Evolutionary conservation across 2,113 vertebrate species (phyloP).

Genomic region (Fulica atra): DNA sequence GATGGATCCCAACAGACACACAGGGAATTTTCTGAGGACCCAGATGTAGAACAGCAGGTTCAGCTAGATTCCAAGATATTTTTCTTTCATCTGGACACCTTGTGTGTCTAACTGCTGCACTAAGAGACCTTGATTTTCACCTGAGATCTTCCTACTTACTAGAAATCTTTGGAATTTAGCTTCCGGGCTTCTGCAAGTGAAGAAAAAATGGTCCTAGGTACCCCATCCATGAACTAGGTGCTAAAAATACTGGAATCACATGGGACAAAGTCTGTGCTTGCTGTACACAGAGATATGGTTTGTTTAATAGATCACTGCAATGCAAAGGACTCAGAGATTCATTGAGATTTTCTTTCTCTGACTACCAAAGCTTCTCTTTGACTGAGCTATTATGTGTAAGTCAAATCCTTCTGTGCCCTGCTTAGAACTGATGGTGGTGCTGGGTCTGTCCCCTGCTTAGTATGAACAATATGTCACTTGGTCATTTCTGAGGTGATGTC

Average conservation of each 20-base stretch:
- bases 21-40: not conserved
- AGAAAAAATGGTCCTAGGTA: not conserved
- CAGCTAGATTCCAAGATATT: not conserved
- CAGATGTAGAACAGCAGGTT: not conserved
- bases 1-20: not conserved
- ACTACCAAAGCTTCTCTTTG: not conserved
- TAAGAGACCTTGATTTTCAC: not conserved
- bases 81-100: not conserved
- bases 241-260: conserved; percentile 26
- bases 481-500: not conserved
- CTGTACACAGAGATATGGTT: not conserved
- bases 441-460: not conserved
- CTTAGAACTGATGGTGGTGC: not conserved
- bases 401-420: not conserved
- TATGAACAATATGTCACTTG: not conserved
- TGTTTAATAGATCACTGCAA: conserved; percentile 12
- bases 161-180: not conserved
- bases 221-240: not conserved
- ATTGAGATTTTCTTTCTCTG: conserved; percentile 15
- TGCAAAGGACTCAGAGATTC: not conserved
- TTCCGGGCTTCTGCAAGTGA: not conserved
- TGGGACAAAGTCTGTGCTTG: conserved; percentile 1
- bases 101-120: not conserved
- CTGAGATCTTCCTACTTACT: not conserved
- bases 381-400: not conserved